Percentiles rank a stretch among this genome's conserved stretches.
phyloP scores from a whole-genome alignment of 53 echinoderm and acorn worm species.

The Pentamera pediparva region DNA sequence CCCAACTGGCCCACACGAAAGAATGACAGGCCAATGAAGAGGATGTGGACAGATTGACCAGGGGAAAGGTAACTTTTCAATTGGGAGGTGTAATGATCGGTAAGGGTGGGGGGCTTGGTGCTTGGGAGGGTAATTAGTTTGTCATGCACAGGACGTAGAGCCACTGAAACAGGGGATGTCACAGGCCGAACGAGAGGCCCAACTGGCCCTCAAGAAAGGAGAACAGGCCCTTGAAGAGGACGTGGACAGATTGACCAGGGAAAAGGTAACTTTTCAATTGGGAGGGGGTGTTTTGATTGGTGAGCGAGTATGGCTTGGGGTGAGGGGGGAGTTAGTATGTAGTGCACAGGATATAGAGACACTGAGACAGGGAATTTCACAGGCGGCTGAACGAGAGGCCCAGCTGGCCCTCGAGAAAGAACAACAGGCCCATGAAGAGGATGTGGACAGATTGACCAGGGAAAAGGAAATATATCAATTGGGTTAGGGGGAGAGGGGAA shows the following conservation, averaged over 20 bases:
- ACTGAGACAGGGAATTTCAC: no score
- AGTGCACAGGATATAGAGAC: no score
- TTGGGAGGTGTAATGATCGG: background rate
- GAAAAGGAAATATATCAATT: no score
- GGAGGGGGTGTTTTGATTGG: background rate
- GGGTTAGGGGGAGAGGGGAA: no score
- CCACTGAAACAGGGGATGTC: constrained; percentile 67
- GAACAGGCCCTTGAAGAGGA: constrained; percentile 97
- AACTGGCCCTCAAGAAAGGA: constrained; percentile 78
- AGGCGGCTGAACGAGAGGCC: no score
- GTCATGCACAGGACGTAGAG: constrained; percentile 60
- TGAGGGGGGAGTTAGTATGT: constrained; percentile 71
- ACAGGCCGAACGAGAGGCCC: constrained; percentile 72
- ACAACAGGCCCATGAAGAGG: no score
- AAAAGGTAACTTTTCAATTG: no score
- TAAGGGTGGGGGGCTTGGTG: no score
- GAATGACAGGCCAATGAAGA: constrained; percentile 90
- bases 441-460: no score
- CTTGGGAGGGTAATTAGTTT: constrained; percentile 74
- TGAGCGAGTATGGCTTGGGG: no score
- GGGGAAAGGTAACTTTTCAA: constrained; percentile 96
- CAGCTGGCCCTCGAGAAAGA: no score
- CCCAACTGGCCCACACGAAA: constrained; percentile 80
- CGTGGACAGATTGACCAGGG: constrained; percentile 72
- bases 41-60: constrained; percentile 72